A percentile compares a stretch with the other conserved stretches of the same genome.
Evolutionary conservation across 2,797 vertebrate genomes (phyloP).

Genomic region (Halcyon chelicuti): DNA sequence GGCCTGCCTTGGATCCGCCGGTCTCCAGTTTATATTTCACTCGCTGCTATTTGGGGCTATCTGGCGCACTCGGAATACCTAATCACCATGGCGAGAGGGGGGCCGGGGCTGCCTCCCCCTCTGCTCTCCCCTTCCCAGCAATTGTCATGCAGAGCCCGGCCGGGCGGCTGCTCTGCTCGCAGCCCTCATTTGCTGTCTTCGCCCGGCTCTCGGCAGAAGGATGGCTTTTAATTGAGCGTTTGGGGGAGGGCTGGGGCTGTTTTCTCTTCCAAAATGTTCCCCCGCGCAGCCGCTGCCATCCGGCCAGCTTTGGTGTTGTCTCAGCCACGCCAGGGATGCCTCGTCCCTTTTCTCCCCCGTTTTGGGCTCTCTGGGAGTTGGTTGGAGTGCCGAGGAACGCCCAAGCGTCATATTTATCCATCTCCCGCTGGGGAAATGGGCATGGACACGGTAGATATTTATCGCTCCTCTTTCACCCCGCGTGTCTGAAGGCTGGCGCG

Average conservation of each 20-base stretch:
- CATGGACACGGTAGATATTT: background rate
- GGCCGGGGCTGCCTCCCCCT: constrained; percentile 61
- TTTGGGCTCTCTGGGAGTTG: background rate
- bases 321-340: constrained; percentile 10
- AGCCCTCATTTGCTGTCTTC: constrained; percentile 69
- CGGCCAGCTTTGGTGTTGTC: background rate
- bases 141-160: constrained; percentile 83
- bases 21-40: constrained; percentile 74
- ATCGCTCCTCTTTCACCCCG: background rate
- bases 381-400: background rate
- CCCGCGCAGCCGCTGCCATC: constrained; percentile 22
- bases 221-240: constrained; percentile 79
- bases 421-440: background rate
- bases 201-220: constrained; percentile 65
- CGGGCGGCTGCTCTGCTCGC: constrained; percentile 59
- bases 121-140: constrained; percentile 71
- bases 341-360: background rate
- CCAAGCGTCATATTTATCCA: background rate
- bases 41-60: constrained; percentile 71
- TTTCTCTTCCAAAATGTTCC: constrained; percentile 64
- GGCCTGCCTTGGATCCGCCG: constrained; percentile 74
- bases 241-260: constrained; percentile 65
- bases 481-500: background rate
- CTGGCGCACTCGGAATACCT: constrained; percentile 79
- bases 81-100: constrained; percentile 80